Evolutionary conservation across 2,888 invertebrate species (phyloP).

Genomic region (Acanthosepion lycidas): DNA sequence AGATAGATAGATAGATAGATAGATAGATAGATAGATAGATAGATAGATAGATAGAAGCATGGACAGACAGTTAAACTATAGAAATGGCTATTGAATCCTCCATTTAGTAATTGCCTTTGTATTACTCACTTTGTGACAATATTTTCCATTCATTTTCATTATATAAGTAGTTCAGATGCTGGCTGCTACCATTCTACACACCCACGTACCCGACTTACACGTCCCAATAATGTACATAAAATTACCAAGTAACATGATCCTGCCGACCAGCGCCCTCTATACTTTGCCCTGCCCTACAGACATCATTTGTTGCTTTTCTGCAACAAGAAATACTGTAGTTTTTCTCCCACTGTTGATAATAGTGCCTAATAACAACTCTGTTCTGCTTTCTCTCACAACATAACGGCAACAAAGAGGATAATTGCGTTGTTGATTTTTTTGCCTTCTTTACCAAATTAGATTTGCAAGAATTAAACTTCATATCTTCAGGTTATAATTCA

Average conservation of each 20-base stretch:
- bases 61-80: background rate
- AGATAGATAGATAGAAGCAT: too few relatives aligned
- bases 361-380: background rate
- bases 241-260: background rate
- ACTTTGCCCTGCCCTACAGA: background rate
- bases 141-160: background rate
- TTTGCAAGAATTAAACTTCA: too few relatives aligned
- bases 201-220: background rate
- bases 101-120: background rate
- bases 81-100: background rate
- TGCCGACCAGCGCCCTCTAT: background rate
- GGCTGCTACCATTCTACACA: background rate
- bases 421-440: too few relatives aligned
- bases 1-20: too few relatives aligned
- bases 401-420: too few relatives aligned
- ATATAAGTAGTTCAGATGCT: background rate
- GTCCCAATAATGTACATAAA: background rate
- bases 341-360: background rate
- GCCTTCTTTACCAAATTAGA: too few relatives aligned
- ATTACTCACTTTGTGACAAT: background rate
- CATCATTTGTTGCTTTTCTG: background rate
- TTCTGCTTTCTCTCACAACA: too few relatives aligned
- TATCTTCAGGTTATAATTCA: too few relatives aligned
- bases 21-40: too few relatives aligned
- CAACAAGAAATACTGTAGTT: background rate